Percentiles rank a stretch among this genome's conserved stretches.
Conservation (phyloP, 2,113 vertebrate species). For the Hypomesus transpacificus region DNA sequence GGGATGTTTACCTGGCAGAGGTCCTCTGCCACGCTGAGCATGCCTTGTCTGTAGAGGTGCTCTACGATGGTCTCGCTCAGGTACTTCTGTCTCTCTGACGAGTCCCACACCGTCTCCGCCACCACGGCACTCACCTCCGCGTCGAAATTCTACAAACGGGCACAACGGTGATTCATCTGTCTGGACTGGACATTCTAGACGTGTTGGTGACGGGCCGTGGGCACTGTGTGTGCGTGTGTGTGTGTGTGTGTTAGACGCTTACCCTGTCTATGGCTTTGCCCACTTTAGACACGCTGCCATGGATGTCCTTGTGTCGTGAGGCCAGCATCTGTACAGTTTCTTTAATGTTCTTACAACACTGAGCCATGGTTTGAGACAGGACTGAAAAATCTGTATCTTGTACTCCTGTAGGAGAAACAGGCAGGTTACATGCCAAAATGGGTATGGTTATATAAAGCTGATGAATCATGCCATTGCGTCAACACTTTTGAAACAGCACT, state of each 20-base stretch:
- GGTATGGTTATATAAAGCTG: slow-evolving; percentile 5
- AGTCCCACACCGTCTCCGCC: slow-evolving; percentile 84
- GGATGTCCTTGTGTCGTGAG: slow-evolving; percentile 86
- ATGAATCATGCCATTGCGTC: slow-evolving; percentile 15
- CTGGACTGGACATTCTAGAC: too few relatives aligned
- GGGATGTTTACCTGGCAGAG: slow-evolving; percentile 78
- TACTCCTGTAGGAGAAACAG: slow-evolving; percentile 66
- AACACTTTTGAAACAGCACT: slow-evolving; percentile 6
- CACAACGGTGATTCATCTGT: not conserved
- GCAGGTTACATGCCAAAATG: slow-evolving; percentile 3
- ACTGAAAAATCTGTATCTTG: slow-evolving; percentile 81
- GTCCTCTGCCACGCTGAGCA: slow-evolving; percentile 86
- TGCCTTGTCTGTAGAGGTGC: slow-evolving; percentile 86
- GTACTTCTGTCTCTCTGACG: slow-evolving; percentile 81
- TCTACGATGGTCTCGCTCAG: slow-evolving; percentile 85
- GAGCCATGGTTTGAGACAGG: slow-evolving; percentile 83
- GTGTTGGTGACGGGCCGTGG: too few relatives aligned
- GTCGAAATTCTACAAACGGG: slow-evolving; percentile 80
- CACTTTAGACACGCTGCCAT: slow-evolving; percentile 87
- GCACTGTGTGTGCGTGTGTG: too few relatives aligned
- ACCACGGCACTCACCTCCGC: slow-evolving; percentile 87
- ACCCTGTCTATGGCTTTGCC: slow-evolving; percentile 90
- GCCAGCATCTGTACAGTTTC: slow-evolving; percentile 86
- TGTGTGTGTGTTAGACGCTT: slow-evolving; percentile 30
- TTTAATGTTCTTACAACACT: slow-evolving; percentile 88